Evolutionary conservation across 2,888 invertebrate species (phyloP).

Genomic region (Oscheius onirici): DNA sequence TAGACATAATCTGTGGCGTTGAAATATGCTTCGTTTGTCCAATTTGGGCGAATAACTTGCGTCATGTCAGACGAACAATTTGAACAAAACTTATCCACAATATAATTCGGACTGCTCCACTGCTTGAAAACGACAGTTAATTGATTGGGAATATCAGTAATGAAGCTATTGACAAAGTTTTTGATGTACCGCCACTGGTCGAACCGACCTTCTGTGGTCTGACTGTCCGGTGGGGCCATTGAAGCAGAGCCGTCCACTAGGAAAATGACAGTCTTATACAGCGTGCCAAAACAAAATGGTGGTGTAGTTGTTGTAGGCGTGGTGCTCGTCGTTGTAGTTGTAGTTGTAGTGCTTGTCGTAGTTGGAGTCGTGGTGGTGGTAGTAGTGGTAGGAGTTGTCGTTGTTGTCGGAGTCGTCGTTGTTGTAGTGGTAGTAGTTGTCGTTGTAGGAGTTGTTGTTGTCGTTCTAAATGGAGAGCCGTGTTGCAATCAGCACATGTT

Average conservation of each 20-base stretch:
- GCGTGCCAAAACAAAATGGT: no score
- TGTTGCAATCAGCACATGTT: no score
- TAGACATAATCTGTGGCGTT: neutral
- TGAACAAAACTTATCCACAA: neutral
- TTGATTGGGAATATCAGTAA: neutral
- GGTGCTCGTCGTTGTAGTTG: no score
- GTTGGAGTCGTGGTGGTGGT: no score
- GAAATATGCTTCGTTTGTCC: neutral
- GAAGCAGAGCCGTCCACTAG: conserved; percentile 6
- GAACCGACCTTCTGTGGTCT: neutral
- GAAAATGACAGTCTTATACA: neutral
- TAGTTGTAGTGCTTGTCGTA: neutral
- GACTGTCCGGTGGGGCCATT: neutral
- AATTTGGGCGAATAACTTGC: neutral
- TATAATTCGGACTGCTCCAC: neutral
- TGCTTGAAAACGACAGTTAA: neutral
- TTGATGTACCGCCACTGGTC: neutral
- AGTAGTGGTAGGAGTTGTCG: no score
- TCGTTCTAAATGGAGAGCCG: no score
- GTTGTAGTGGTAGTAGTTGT: no score
- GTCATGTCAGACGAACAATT: neutral
- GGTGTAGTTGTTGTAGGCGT: no score
- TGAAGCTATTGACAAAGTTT: neutral
- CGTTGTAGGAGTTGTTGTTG: no score
- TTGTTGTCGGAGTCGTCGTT: no score